A percentile compares a stretch with the other conserved stretches of the same genome.
Evolutionary conservation across 2,113 vertebrate species (phyloP).

Genomic region (Chrysemys picta): DNA sequence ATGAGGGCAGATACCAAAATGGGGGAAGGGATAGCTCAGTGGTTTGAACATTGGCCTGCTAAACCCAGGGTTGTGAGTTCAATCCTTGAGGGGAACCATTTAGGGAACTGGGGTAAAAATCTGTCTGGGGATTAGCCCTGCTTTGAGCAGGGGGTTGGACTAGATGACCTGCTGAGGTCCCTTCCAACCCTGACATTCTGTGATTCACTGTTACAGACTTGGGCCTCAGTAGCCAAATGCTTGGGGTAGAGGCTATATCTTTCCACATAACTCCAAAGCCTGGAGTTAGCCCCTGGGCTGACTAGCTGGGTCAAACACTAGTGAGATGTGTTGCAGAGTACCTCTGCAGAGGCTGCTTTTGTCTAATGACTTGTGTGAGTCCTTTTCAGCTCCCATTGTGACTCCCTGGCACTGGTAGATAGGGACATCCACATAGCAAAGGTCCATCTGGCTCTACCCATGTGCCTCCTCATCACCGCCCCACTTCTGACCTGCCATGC

Average conservation of each 20-base stretch:
- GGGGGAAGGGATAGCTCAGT: no score
- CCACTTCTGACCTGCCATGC: neutral
- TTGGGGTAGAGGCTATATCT: rapidly evolving
- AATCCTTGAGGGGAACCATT: no score
- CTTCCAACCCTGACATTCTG: no score
- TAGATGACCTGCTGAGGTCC: no score
- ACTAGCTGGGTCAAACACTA: neutral
- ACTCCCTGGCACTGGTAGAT: neutral
- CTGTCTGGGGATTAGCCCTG: no score
- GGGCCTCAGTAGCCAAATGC: rapidly evolving
- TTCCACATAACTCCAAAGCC: neutral
- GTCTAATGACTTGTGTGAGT: rapidly evolving
- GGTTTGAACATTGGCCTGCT: no score
- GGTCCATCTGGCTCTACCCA: neutral
- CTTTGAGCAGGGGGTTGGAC: no score
- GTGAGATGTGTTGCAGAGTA: neutral
- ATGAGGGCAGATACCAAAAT: neutral
- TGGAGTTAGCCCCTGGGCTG: rapidly evolving
- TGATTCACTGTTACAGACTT: neutral
- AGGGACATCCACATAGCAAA: neutral
- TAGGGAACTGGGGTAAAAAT: no score
- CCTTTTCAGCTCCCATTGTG: neutral
- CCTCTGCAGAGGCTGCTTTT: rapidly evolving
- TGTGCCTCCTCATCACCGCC: neutral
- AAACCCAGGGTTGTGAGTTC: no score